Evolutionary conservation across 1,140 invertebrate genomes (phyloP).

Genomic region (Stenopsyche tienmushanensis): DNA sequence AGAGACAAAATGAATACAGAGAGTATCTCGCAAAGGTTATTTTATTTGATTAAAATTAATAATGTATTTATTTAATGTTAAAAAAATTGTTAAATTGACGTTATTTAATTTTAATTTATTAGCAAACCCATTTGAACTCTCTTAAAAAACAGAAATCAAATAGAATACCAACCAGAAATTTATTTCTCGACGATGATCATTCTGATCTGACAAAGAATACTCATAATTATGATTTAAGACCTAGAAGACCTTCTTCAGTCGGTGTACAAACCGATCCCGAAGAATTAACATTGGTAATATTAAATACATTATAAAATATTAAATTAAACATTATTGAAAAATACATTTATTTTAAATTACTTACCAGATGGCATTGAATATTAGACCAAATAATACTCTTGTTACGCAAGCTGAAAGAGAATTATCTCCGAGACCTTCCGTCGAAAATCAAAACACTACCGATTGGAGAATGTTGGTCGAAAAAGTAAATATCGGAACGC

Average conservation of each 20-base stretch:
- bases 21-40: conserved; percentile 56
- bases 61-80: background rate
- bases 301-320: background rate
- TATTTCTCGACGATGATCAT: conserved; percentile 26
- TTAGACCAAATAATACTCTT: conserved; percentile 23
- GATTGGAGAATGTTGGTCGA: conserved; percentile 40
- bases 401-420: conserved; percentile 51
- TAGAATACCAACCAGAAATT: conserved; percentile 18
- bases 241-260: conserved; percentile 31
- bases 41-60: background rate
- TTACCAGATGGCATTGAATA: conserved; percentile 20
- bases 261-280: conserved; percentile 39
- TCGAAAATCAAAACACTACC: conserved; percentile 3
- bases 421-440: conserved; percentile 45
- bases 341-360: background rate
- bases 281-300: conserved; percentile 29
- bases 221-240: conserved; percentile 6
- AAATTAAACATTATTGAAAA: background rate
- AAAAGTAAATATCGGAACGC: conserved; percentile 39
- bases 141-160: conserved; percentile 22
- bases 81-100: background rate
- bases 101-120: conserved; percentile 8
- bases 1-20: conserved; percentile 55
- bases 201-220: background rate
- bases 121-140: conserved; percentile 28